These are phyloP conservation scores for Diarsia dahlii DNA, from an alignment of 2,888 invertebrate genomes.

Conservation along the genomic window DNA sequence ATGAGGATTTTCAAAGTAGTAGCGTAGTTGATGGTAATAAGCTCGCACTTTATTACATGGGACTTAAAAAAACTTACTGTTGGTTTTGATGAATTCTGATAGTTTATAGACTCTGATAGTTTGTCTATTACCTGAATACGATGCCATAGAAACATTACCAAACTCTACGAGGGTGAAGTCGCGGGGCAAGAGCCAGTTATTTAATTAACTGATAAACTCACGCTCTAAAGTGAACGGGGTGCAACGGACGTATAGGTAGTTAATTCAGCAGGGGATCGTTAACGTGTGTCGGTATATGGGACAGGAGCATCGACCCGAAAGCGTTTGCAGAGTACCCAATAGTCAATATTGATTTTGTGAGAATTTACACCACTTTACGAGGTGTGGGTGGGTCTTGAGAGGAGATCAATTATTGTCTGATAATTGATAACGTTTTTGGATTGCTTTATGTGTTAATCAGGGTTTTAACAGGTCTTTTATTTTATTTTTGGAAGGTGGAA, in stretches of 20 bases:
- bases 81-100: too few relatives aligned
- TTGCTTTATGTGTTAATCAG: neutral
- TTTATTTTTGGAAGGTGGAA: too few relatives aligned
- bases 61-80: too few relatives aligned
- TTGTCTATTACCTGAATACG: too few relatives aligned
- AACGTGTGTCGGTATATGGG: conserved; percentile 70
- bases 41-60: too few relatives aligned
- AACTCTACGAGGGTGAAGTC: too few relatives aligned
- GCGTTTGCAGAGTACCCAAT: conserved; percentile 68
- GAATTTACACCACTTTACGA: conserved; percentile 54
- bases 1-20: too few relatives aligned
- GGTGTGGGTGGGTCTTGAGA: conserved; percentile 20
- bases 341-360: conserved; percentile 81
- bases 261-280: conserved; percentile 53
- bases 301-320: conserved; percentile 78
- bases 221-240: conserved; percentile 3
- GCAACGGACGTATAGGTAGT: conserved; percentile 37
- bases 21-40: too few relatives aligned
- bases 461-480: too few relatives aligned
- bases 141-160: too few relatives aligned
- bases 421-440: neutral
- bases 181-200: neutral
- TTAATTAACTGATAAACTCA: conserved; percentile 13
- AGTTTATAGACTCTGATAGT: too few relatives aligned
- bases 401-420: neutral